These are phyloP conservation scores for Schizopygopsis pylzovi DNA, from an alignment of 2,797 vertebrate genomes.

Conservation along the genomic window DNA sequence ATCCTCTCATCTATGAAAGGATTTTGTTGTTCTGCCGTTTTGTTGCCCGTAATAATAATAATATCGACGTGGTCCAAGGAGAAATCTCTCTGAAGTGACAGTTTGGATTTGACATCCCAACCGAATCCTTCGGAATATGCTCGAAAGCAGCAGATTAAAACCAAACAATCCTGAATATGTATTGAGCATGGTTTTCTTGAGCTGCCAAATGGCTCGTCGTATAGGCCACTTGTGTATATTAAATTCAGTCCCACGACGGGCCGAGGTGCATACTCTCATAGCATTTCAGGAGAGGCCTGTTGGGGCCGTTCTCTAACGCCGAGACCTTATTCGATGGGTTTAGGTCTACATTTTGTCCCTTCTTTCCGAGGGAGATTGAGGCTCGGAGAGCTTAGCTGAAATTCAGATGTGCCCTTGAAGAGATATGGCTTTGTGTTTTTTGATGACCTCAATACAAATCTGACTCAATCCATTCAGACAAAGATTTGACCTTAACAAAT, in stretches of 20 bases:
- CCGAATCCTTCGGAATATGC: constrained; percentile 21
- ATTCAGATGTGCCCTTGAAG: constrained; percentile 35
- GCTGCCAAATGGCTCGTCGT: constrained; percentile 20
- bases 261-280: constrained; percentile 22
- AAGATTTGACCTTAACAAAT: constrained; percentile 53
- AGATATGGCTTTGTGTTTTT: constrained; percentile 43
- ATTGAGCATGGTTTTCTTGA: constrained; percentile 36
- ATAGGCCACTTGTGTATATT: constrained; percentile 27
- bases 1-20: constrained; percentile 55
- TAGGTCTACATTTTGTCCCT: constrained; percentile 53
- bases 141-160: constrained; percentile 31
- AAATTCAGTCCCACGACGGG: constrained; percentile 2
- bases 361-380: constrained; percentile 59
- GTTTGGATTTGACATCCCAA: constrained; percentile 38
- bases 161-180: constrained; percentile 17
- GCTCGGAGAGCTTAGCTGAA: constrained; percentile 49
- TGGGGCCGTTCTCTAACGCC: constrained; percentile 25
- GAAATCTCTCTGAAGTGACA: constrained; percentile 47
- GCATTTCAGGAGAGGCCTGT: constrained; percentile 21
- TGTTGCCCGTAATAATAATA: constrained; percentile 40
- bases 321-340: constrained; percentile 38
- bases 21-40: constrained; percentile 54
- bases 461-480: constrained; percentile 35
- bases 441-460: constrained; percentile 53
- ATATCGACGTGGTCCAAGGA: constrained; percentile 47